Conservation (phyloP, 2,888 invertebrate species). For the Iselma pallidipennis region DNA sequence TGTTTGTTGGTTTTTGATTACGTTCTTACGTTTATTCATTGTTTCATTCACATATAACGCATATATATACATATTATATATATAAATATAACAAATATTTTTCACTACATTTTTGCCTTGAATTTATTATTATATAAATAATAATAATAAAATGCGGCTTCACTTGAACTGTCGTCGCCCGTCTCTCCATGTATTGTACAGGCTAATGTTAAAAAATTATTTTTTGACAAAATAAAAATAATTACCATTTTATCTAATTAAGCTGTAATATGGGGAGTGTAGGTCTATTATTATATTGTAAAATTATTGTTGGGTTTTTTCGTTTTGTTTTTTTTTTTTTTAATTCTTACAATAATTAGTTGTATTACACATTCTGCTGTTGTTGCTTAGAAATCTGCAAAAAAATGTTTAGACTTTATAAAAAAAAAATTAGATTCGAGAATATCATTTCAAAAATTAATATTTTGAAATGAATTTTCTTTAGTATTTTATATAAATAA, state of each 20-base stretch:
- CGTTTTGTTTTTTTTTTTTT: constrained; percentile 7
- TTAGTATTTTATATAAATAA: constrained; percentile 2
- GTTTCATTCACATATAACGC: background rate
- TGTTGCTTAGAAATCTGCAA: constrained; percentile 43
- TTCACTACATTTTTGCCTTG: constrained; percentile 32
- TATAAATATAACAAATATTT: constrained; percentile 22
- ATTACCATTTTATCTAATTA: constrained; percentile 55
- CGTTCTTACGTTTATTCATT: background rate
- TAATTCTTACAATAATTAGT: background rate
- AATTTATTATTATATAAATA: too few relatives aligned
- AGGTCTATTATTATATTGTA: constrained; percentile 54
- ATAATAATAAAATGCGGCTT: too few relatives aligned
- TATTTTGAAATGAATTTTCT: background rate
- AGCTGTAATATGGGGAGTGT: constrained; percentile 53
- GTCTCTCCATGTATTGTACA: constrained; percentile 50
- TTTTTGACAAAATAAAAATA: constrained; percentile 52
- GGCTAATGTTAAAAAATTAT: constrained; percentile 55
- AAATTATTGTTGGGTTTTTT: constrained; percentile 53
- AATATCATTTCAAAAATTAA: background rate
- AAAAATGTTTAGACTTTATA: background rate
- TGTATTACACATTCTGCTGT: constrained; percentile 35
- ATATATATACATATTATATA: constrained; percentile 5
- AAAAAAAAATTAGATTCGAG: background rate
- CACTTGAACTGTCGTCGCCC: constrained; percentile 35
- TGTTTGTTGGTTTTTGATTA: constrained; percentile 63